Evolutionary conservation across 2,113 vertebrate species (phyloP).

Genomic region (Chionis minor): DNA sequence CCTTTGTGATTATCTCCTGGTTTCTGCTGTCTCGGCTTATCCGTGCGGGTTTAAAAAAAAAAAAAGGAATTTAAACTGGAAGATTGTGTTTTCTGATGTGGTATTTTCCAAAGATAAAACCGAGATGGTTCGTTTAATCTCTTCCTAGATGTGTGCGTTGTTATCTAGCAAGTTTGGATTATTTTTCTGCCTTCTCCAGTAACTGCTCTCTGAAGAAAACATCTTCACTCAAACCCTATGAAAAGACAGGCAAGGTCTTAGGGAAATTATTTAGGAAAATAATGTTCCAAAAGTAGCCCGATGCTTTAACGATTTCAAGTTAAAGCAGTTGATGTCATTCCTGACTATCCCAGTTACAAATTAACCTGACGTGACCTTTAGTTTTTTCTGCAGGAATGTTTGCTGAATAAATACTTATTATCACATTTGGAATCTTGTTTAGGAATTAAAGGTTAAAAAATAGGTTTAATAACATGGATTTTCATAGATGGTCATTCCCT

Average conservation of each 20-base stretch:
- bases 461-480: background rate
- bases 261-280: background rate
- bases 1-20: background rate
- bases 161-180: slow-evolving; percentile 2
- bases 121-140: background rate
- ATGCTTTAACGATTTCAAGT: background rate
- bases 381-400: background rate
- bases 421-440: background rate
- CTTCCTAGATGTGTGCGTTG: background rate
- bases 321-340: background rate
- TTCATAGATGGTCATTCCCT: background rate
- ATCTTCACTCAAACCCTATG: background rate
- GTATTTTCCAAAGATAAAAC: slow-evolving; percentile 10
- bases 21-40: background rate
- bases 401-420: slow-evolving; percentile 1
- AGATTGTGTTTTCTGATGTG: background rate
- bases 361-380: slow-evolving; percentile 34
- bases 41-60: background rate
- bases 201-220: background rate
- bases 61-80: background rate
- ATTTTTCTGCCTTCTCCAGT: background rate
- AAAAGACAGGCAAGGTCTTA: background rate
- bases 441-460: background rate
- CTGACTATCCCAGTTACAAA: slow-evolving; percentile 30
- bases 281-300: background rate